Percentiles rank a stretch among this genome's conserved stretches.
phyloP scores from a whole-genome alignment of 2,888 invertebrate species.

The Leuctra nigra region DNA sequence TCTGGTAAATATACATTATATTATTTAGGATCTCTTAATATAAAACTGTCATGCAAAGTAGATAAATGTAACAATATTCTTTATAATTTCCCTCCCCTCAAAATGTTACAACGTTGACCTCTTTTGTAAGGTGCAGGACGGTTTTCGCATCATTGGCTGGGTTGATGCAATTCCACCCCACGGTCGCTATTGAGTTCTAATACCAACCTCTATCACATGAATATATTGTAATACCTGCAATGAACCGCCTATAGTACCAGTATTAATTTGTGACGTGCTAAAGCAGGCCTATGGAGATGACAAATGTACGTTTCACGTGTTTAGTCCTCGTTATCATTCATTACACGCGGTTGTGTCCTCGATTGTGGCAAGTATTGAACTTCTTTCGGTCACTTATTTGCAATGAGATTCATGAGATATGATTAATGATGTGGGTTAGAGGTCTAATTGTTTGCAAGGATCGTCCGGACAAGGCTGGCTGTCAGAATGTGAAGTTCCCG shows the following conservation, averaged over 20 bases:
- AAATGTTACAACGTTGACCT: not conserved
- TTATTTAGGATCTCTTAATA: constrained; percentile 3
- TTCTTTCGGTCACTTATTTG: constrained; percentile 1
- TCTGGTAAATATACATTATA: constrained; percentile 4
- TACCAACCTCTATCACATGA: too few relatives aligned
- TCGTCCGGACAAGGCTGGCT: too few relatives aligned
- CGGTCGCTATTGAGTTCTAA: not conserved
- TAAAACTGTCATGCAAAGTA: constrained; percentile 4
- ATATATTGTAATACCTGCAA: not conserved
- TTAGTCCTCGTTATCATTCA: not conserved
- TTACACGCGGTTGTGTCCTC: not conserved
- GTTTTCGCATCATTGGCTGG: not conserved
- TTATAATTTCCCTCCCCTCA: constrained; percentile 6
- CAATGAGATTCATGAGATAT: too few relatives aligned
- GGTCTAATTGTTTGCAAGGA: too few relatives aligned
- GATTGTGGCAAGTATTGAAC: not conserved
- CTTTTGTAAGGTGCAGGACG: not conserved
- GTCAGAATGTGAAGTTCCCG: too few relatives aligned
- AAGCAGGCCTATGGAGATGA: too few relatives aligned
- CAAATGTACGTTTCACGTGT: not conserved
- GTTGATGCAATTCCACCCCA: not conserved
- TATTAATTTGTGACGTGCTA: too few relatives aligned
- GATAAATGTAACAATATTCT: constrained; percentile 16
- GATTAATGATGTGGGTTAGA: too few relatives aligned
- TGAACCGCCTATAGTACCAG: too few relatives aligned